Evolutionary conservation across 2,797 vertebrate species (phyloP).

Genomic region (Naso thynnoides): DNA sequence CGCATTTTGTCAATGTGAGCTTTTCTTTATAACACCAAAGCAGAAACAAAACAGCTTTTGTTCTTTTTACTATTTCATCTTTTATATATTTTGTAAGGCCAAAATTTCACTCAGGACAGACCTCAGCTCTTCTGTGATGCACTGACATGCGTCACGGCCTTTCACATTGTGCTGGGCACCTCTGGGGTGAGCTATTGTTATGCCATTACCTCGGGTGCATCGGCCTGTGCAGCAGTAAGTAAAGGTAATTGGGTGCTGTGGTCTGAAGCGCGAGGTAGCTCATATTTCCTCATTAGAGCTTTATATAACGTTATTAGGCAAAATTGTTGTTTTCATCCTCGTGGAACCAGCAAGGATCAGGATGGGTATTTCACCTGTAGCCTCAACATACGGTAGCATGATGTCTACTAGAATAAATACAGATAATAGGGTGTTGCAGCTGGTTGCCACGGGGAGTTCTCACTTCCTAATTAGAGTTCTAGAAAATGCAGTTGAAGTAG

Average conservation of each 20-base stretch:
- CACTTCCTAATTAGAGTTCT: conserved; percentile 58
- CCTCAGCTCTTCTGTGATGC: conserved; percentile 27
- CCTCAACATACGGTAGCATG: conserved; percentile 19
- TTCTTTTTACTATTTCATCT: conserved; percentile 40
- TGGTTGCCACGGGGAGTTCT: conserved; percentile 42
- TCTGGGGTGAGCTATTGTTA: conserved; percentile 48
- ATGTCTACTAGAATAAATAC: conserved; percentile 48
- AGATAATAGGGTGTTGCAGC: conserved; percentile 40
- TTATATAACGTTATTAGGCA: conserved; percentile 41
- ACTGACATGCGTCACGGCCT: conserved; percentile 54
- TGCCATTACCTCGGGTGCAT: conserved; percentile 46
- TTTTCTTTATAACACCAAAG: conserved; percentile 34
- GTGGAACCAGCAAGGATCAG: conserved; percentile 38
- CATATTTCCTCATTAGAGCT: conserved; percentile 73
- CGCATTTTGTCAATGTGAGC: conserved; percentile 44
- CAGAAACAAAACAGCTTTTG: conserved; percentile 5
- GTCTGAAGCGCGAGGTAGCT: conserved; percentile 55
- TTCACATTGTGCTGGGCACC: conserved; percentile 39
- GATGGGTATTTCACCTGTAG: conserved; percentile 40
- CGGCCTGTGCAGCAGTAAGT: conserved; percentile 49
- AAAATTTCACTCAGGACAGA: conserved; percentile 18
- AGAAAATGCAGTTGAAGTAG: conserved; percentile 39
- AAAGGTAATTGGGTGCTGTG: conserved; percentile 65
- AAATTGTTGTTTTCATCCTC: conserved; percentile 59
- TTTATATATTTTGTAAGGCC: conserved; percentile 26